Evolutionary conservation across 2,888 invertebrate genomes (phyloP).

Genomic region (Cremastinae sp.): DNA sequence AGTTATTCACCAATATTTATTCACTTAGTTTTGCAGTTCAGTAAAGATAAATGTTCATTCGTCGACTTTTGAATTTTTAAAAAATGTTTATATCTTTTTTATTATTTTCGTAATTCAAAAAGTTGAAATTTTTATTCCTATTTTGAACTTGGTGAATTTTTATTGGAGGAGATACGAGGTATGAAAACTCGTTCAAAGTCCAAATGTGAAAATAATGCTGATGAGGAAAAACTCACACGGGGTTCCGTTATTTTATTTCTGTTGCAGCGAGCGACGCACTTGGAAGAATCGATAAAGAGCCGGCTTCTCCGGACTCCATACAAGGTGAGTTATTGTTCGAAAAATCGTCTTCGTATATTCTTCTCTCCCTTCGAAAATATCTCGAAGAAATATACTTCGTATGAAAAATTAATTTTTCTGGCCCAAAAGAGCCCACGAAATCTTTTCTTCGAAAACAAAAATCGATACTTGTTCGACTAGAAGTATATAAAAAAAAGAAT

Average conservation of each 20-base stretch:
- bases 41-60: too few relatives aligned
- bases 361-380: not conserved
- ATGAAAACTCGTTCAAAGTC: slow-evolving; percentile 17
- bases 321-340: slow-evolving; percentile 72
- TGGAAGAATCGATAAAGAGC: slow-evolving; percentile 88
- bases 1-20: too few relatives aligned
- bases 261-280: slow-evolving; percentile 83
- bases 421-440: too few relatives aligned
- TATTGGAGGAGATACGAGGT: not conserved
- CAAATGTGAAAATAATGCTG: slow-evolving; percentile 34
- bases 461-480: too few relatives aligned
- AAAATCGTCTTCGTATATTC: not conserved
- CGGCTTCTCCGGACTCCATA: slow-evolving; percentile 85
- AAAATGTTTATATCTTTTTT: not conserved
- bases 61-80: too few relatives aligned
- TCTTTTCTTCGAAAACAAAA: too few relatives aligned
- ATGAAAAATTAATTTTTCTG: too few relatives aligned
- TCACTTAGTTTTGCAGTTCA: too few relatives aligned
- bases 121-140: slow-evolving; percentile 1
- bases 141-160: not conserved
- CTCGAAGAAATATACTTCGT: not conserved
- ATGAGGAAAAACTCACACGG: slow-evolving; percentile 14
- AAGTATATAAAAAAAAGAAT: not conserved
- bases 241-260: slow-evolving; percentile 70
- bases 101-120: not conserved